Evolutionary conservation across 1,140 invertebrate species (phyloP).

Genomic region (Bombus vancouverensis): DNA sequence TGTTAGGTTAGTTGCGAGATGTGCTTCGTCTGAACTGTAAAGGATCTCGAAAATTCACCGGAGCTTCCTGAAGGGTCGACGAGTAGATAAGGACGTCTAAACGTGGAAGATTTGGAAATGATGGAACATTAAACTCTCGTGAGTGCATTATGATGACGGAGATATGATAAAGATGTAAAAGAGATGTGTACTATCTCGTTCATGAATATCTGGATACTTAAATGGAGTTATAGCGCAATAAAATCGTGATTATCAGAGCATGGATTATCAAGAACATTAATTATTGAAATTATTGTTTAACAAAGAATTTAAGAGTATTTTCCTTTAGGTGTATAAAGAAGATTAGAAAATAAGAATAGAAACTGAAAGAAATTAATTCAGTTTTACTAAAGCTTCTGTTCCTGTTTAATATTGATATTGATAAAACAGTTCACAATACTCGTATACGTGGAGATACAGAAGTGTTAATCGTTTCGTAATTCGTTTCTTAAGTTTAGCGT

Average conservation of each 20-base stretch:
- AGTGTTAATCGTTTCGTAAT: slow-evolving; percentile 5
- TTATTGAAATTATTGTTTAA: no score
- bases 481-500: background rate
- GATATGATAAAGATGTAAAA: background rate
- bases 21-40: background rate
- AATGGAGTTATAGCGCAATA: background rate
- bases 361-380: no score
- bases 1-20: background rate
- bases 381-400: no score
- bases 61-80: background rate
- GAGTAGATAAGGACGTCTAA: background rate
- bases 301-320: no score
- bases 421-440: no score
- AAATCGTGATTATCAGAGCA: background rate
- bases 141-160: background rate
- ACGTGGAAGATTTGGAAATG: background rate
- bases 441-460: no score
- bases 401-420: no score
- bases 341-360: no score
- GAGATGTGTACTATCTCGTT: background rate
- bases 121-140: background rate
- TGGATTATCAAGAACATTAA: background rate
- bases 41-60: background rate
- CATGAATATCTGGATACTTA: background rate
- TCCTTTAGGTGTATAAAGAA: no score